Evolutionary conservation across 1,140 invertebrate species (phyloP).

Genomic region (Alviniconcha marisindica): DNA sequence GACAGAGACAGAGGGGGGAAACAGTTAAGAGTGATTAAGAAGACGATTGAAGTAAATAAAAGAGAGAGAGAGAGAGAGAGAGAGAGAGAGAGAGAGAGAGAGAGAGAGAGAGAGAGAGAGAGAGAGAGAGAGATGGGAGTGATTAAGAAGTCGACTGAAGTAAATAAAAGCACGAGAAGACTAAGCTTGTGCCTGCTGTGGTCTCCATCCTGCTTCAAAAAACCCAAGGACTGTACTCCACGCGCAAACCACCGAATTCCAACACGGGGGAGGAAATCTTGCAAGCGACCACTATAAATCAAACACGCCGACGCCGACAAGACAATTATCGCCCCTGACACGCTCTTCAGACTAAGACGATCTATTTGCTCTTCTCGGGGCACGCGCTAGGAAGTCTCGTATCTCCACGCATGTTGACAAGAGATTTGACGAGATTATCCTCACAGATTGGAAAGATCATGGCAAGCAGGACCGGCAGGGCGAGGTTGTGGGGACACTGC

Average conservation of each 20-base stretch:
- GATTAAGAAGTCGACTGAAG: background rate
- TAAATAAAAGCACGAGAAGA: background rate
- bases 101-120: background rate
- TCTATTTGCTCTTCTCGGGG: constrained; percentile 19
- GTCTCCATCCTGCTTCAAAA: background rate
- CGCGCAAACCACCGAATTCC: no score
- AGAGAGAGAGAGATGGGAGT: background rate
- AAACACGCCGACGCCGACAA: background rate
- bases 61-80: constrained; percentile 7
- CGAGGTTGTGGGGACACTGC: background rate
- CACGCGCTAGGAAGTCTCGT: constrained; percentile 23
- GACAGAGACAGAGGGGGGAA: background rate
- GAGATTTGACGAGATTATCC: constrained; percentile 28
- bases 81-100: constrained; percentile 4
- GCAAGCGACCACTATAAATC: background rate
- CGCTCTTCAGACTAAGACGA: constrained; percentile 18
- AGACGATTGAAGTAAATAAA: background rate
- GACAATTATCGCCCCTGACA: constrained; percentile 29
- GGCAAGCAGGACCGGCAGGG: background rate
- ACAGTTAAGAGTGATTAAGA: background rate
- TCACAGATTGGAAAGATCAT: background rate
- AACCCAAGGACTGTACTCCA: no score
- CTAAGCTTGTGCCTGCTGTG: background rate
- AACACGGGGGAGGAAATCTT: no score
- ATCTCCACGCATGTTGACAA: constrained; percentile 29